Conservation (phyloP, 2,888 invertebrate species). For the Pinctada fucata region DNA sequence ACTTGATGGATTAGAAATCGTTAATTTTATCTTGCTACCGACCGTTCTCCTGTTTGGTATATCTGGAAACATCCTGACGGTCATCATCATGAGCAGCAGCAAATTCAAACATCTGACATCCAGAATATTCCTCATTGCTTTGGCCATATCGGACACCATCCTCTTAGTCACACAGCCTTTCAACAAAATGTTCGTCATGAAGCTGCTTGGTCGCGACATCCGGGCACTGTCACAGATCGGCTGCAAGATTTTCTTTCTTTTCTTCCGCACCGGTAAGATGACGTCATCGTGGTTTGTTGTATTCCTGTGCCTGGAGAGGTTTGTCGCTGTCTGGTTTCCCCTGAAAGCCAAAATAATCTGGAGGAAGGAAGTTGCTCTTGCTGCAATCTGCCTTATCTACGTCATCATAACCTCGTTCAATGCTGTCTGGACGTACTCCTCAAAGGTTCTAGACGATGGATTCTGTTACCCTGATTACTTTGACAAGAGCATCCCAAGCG, state of each 20-base stretch:
- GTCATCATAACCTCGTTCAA: conserved; percentile 45
- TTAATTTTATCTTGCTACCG: conserved; percentile 49
- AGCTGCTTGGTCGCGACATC: conserved; percentile 52
- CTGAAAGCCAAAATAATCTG: conserved; percentile 51
- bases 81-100: conserved; percentile 52
- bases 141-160: conserved; percentile 57
- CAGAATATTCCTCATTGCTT: conserved; percentile 52
- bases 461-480: conserved; percentile 48
- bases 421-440: conserved; percentile 51
- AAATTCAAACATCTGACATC: conserved; percentile 49
- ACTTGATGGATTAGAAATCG: conserved; percentile 37
- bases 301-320: conserved; percentile 56
- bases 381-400: conserved; percentile 39
- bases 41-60: conserved; percentile 52
- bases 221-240: conserved; percentile 51
- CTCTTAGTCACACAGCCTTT: conserved; percentile 56
- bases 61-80: conserved; percentile 54
- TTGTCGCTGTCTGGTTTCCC: conserved; percentile 59
- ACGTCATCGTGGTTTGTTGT: conserved; percentile 65
- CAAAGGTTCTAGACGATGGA: conserved; percentile 45
- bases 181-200: conserved; percentile 56
- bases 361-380: conserved; percentile 45
- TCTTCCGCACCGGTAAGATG: conserved; percentile 58
- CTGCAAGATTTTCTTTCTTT: conserved; percentile 60
- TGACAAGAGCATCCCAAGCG: conserved; percentile 19